phyloP scores from a whole-genome alignment of 1,140 invertebrate species.

The Drosophila ananassae region DNA sequence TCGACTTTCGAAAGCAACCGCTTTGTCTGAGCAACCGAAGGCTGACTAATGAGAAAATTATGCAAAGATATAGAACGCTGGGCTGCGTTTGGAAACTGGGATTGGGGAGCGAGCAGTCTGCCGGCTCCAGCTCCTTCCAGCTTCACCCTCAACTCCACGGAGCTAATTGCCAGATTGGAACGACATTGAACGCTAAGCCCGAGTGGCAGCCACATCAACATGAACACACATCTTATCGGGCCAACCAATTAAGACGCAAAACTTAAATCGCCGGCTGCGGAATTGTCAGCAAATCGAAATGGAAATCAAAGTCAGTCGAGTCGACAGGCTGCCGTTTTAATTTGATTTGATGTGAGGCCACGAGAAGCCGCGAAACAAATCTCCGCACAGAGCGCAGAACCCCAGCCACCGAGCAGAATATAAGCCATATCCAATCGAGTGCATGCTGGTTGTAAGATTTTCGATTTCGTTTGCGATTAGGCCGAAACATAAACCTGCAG shows the following conservation, averaged over 20 bases:
- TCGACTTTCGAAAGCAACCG: slow-evolving; percentile 70
- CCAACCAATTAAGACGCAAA: slow-evolving; percentile 77
- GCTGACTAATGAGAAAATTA: slow-evolving; percentile 77
- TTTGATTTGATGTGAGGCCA: slow-evolving; percentile 64
- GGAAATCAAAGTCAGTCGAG: slow-evolving; percentile 57
- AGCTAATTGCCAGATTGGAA: slow-evolving; percentile 30
- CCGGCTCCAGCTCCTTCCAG: neutral
- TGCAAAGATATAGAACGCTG: slow-evolving; percentile 68
- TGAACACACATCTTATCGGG: slow-evolving; percentile 75
- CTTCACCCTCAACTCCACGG: neutral
- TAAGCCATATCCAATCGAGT: slow-evolving; percentile 9
- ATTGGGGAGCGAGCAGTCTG: slow-evolving; percentile 18
- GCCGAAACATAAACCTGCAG: slow-evolving; percentile 28
- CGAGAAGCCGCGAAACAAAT: slow-evolving; percentile 21
- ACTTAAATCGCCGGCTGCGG: slow-evolving; percentile 56
- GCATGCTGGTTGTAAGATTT: slow-evolving; percentile 38
- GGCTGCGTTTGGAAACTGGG: slow-evolving; percentile 24
- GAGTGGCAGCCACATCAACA: slow-evolving; percentile 57
- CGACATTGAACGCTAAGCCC: slow-evolving; percentile 15
- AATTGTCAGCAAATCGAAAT: slow-evolving; percentile 72
- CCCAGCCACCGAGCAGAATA: slow-evolving; percentile 17
- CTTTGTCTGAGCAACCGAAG: slow-evolving; percentile 20
- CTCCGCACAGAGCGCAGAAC: slow-evolving; percentile 17
- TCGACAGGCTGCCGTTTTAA: slow-evolving; percentile 67
- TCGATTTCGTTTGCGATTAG: slow-evolving; percentile 73